Base-by-base conservation (phyloP, 2,113 vertebrate genomes). In the Orientallactaga bullata region DNA sequence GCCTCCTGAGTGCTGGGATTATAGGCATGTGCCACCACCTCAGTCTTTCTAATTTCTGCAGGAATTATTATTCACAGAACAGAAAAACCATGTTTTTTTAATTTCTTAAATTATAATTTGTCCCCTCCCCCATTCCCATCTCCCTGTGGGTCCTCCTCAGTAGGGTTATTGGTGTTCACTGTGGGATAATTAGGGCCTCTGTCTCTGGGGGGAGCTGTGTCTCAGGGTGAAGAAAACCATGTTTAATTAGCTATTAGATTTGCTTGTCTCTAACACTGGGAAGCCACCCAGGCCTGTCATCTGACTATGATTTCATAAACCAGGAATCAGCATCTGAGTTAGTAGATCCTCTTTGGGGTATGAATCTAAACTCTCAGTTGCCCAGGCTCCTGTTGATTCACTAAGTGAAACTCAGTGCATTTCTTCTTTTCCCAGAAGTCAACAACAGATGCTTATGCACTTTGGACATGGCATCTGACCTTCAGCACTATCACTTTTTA, bases 251-350 rank as follows among this genome's bases (percentile, higher is more conserved):
- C 85, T 32, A 37, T 78, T 88, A 81, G 26, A 89, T 92, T 47
- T 93, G 66, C 90, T 91, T 90, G 82, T 95, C 88, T 95, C 91
- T 96, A 84, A 86, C 6, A 90, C 32, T 85, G 85, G 83, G 92
- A 97, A 95, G 77, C 51, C 68, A 93, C 87, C 21, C 91, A 93
- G 69, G 61, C 11, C 15, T 86, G 72, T 81, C 91, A 92, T 91
- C 84, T 23, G 47, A 81, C 47, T 89, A 63, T 13, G 71, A 88
- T 3, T 60, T 78, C 71, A 90, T 93, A 95, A 95, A 30, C 60
- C 78, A 95, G 47, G 55, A 96, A 30, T 94, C 90, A 85, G 61
- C 42, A 88, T 20, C 78, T 88, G 93, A 95, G 94, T 94, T 65
- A 91, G 35, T 85, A 82, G 85, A 94, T 96, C 63, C 79, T 80